phyloP scores from a whole-genome alignment of 2,113 vertebrate genomes.

The Colius striatus region DNA sequence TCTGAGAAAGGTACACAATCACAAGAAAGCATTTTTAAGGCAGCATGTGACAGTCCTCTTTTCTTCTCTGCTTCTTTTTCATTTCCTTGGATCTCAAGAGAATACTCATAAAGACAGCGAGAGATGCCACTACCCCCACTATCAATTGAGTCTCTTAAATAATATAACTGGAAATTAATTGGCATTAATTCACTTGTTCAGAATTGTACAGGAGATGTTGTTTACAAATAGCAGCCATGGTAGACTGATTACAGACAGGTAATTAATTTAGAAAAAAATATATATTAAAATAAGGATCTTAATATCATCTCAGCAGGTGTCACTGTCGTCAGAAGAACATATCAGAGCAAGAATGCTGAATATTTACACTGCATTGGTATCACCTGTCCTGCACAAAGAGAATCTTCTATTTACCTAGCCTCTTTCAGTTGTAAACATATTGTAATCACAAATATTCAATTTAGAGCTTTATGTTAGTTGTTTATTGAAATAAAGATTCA shows the following conservation, averaged over 20 bases:
- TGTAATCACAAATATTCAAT: constrained; percentile 16
- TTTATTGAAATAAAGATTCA: constrained; percentile 10
- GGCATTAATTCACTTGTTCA: constrained; percentile 45
- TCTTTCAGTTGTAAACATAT: neutral
- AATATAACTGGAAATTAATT: constrained; percentile 30
- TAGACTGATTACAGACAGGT: constrained; percentile 47
- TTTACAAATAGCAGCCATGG: constrained; percentile 44
- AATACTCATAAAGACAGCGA: neutral
- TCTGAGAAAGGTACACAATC: neutral
- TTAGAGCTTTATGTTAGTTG: neutral
- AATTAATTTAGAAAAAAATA: constrained; percentile 68
- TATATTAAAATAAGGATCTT: constrained; percentile 51
- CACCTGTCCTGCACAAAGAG: neutral
- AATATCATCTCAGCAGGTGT: constrained; percentile 66
- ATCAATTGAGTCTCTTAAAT: neutral
- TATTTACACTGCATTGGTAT: neutral
- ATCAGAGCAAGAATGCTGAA: constrained; percentile 3
- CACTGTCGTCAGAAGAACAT: constrained; percentile 54
- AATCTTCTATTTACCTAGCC: neutral
- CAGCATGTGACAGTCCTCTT: neutral
- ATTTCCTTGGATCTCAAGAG: neutral
- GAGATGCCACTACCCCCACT: neutral
- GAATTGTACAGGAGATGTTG: constrained; percentile 40
- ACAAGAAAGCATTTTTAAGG: neutral
- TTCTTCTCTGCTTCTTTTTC: neutral